A percentile compares a stretch with the other conserved stretches of the same genome.
Conservation (phyloP, 1,140 invertebrate genomes). For the Drosophila quadrilineata region DNA sequence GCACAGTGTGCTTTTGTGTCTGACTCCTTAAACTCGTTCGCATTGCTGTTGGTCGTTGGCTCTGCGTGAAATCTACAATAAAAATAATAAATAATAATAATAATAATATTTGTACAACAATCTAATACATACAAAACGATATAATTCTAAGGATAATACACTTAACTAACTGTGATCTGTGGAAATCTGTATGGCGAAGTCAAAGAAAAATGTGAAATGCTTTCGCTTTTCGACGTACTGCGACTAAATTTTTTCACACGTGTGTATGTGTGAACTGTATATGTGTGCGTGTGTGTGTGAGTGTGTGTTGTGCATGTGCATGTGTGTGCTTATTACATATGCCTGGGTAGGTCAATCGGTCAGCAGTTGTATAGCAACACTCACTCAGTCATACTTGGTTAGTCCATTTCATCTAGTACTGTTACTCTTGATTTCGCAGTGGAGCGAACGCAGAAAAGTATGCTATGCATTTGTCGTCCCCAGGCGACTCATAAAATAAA, state of each 20-base stretch:
- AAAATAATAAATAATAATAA: slow-evolving; percentile 47
- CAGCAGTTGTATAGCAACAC: slow-evolving; percentile 42
- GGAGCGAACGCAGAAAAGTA: slow-evolving; percentile 24
- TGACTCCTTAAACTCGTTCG: slow-evolving; percentile 75
- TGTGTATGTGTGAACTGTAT: slow-evolving; percentile 34
- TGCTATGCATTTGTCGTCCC: slow-evolving; percentile 44
- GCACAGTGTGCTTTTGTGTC: slow-evolving; percentile 73
- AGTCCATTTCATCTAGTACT: no score
- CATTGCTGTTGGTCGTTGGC: slow-evolving; percentile 62
- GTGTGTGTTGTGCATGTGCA: slow-evolving; percentile 25
- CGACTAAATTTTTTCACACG: slow-evolving; percentile 59
- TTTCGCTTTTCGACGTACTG: slow-evolving; percentile 59
- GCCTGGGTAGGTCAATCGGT: slow-evolving; percentile 75
- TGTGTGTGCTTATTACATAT: slow-evolving; percentile 61
- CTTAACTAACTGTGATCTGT: not conserved
- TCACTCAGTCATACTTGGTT: no score
- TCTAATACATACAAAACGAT: slow-evolving; percentile 16
- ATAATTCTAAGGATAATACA: not conserved
- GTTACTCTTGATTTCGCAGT: no score
- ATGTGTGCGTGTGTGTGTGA: slow-evolving; percentile 2
- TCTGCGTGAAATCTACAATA: slow-evolving; percentile 38
- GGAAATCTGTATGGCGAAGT: no score
- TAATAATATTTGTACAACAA: slow-evolving; percentile 8
- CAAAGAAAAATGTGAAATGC: slow-evolving; percentile 19
- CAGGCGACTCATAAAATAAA: slow-evolving; percentile 51